Percentiles rank a stretch among this genome's conserved stretches.
Conservation (phyloP, 1,140 invertebrate genomes). For the Pteromalus puparum region DNA sequence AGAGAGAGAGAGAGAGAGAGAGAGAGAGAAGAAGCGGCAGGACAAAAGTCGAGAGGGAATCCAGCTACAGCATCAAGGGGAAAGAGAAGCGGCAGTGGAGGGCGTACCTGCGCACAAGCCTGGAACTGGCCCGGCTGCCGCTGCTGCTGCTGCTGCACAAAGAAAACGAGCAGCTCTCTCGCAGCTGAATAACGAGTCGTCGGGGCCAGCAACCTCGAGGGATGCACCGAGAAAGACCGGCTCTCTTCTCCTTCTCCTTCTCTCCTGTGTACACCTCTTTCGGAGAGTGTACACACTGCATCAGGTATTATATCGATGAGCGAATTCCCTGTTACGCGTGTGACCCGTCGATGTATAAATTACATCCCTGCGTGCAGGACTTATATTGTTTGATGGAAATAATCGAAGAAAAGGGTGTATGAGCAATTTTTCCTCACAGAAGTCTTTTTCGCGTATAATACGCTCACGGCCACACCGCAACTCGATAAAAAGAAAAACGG, state of each 20-base stretch:
- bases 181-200: slow-evolving; percentile 10
- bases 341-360: neutral
- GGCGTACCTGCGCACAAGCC: neutral
- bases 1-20: slow-evolving; percentile 8
- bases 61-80: neutral
- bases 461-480: too few relatives aligned
- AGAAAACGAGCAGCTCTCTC: slow-evolving; percentile 5
- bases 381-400: neutral
- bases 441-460: too few relatives aligned
- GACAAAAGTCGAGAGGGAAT: neutral
- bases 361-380: neutral
- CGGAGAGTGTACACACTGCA: neutral
- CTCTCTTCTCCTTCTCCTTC: neutral
- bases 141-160: neutral
- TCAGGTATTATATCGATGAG: slow-evolving; percentile 5
- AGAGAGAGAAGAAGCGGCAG: neutral
- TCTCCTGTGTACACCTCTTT: neutral
- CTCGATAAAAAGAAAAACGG: slow-evolving; percentile 17
- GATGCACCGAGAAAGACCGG: slow-evolving; percentile 1
- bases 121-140: neutral
- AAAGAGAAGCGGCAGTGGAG: neutral
- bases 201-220: slow-evolving; percentile 28
- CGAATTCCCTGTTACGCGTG: neutral
- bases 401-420: neutral
- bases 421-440: neutral